Percentiles rank a stretch among this genome's conserved stretches.
Evolutionary conservation across 2,888 invertebrate genomes (phyloP).

Genomic region (Escarpia spicata): DNA sequence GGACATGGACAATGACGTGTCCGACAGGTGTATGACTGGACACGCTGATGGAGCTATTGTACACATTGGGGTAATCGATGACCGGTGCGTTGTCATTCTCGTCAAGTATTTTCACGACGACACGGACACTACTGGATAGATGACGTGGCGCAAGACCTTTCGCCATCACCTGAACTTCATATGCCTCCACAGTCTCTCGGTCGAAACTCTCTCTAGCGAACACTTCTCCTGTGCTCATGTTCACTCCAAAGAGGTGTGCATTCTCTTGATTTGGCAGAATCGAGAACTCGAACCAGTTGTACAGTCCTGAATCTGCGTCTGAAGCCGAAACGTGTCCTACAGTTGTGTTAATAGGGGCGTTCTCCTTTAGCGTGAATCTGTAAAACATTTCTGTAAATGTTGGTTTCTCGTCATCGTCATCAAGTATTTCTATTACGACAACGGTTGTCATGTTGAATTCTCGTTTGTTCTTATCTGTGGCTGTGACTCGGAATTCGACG

Average conservation of each 20-base stretch:
- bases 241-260: background rate
- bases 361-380: background rate
- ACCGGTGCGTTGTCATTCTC: background rate
- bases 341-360: background rate
- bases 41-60: background rate
- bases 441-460: background rate
- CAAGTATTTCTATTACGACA: background rate
- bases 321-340: background rate
- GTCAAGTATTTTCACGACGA: background rate
- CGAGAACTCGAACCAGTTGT: slow-evolving; percentile 1
- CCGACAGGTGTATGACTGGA: background rate
- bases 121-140: background rate
- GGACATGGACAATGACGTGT: background rate
- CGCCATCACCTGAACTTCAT: background rate
- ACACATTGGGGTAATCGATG: background rate
- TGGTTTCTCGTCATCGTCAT: background rate
- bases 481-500: background rate
- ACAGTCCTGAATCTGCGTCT: background rate
- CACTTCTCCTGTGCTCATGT: background rate
- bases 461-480: background rate
- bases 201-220: slow-evolving; percentile 1
- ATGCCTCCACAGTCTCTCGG: background rate
- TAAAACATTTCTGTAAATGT: background rate
- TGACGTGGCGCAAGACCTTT: background rate
- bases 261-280: background rate